Conservation (phyloP, 2,797 vertebrate genomes). For the Anas capensis region DNA sequence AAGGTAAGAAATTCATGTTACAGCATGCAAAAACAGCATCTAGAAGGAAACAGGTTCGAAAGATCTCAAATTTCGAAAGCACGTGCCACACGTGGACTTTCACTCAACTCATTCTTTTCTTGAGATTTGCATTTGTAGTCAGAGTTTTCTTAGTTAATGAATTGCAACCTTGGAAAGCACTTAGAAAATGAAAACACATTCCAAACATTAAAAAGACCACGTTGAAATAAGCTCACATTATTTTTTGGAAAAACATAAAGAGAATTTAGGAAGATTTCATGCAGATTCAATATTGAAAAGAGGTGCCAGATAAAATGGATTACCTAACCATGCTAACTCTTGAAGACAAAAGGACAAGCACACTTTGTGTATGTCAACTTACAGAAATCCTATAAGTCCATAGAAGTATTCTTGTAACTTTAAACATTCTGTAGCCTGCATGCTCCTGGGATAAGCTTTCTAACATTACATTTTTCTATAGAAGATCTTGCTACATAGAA, state of each 20-base stretch:
- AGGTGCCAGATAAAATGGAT: background rate
- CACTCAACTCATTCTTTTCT: background rate
- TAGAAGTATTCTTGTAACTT: background rate
- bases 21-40: background rate
- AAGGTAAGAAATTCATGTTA: background rate
- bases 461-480: background rate
- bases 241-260: constrained; percentile 45
- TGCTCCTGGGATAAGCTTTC: background rate
- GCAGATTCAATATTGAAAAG: constrained; percentile 15
- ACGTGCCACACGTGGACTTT: background rate
- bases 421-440: background rate
- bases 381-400: background rate
- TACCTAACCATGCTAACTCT: background rate
- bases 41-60: background rate
- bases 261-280: constrained; percentile 48
- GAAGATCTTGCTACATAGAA: background rate
- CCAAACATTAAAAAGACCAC: background rate
- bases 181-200: constrained; percentile 50
- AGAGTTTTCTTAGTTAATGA: constrained; percentile 12
- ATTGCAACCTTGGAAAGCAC: constrained; percentile 44
- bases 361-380: background rate
- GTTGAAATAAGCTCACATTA: constrained; percentile 7
- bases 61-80: constrained; percentile 22
- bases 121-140: background rate
- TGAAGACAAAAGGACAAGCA: constrained; percentile 34